Evolutionary conservation across 1,140 invertebrate species (phyloP).

Genomic region (Mylabris phalerata): DNA sequence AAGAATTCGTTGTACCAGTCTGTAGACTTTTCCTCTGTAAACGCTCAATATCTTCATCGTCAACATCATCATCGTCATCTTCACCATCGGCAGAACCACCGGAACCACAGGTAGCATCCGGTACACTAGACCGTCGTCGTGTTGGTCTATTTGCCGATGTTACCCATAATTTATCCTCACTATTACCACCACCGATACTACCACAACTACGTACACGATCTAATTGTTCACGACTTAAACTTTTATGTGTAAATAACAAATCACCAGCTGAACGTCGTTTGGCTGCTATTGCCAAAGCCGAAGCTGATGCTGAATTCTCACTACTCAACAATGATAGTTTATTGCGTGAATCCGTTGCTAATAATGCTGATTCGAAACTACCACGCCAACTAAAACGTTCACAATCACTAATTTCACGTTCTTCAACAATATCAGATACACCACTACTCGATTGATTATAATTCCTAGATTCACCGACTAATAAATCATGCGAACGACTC

Average conservation of each 20-base stretch:
- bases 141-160: slow-evolving; percentile 44
- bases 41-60: slow-evolving; percentile 50
- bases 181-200: slow-evolving; percentile 59
- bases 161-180: slow-evolving; percentile 49
- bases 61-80: slow-evolving; percentile 57
- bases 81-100: slow-evolving; percentile 55
- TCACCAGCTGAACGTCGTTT: slow-evolving; percentile 73
- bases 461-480: slow-evolving; percentile 51
- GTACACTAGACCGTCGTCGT: slow-evolving; percentile 59
- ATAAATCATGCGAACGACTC: slow-evolving; percentile 71
- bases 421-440: slow-evolving; percentile 53
- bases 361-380: slow-evolving; percentile 80
- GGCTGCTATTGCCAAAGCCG: slow-evolving; percentile 58
- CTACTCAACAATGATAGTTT: slow-evolving; percentile 64
- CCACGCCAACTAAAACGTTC: slow-evolving; percentile 84
- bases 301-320: slow-evolving; percentile 57
- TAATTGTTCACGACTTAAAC: slow-evolving; percentile 64
- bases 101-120: slow-evolving; percentile 59
- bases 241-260: slow-evolving; percentile 62
- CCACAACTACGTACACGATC: slow-evolving; percentile 74
- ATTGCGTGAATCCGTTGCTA: slow-evolving; percentile 73
- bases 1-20: slow-evolving; percentile 60
- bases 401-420: slow-evolving; percentile 75
- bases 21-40: slow-evolving; percentile 57
- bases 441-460: slow-evolving; percentile 44